Percentiles rank a stretch among this genome's conserved stretches.
These are phyloP conservation scores for Nephotettix cincticeps DNA, from an alignment of 1,140 invertebrate genomes.

Conservation along the genomic window DNA sequence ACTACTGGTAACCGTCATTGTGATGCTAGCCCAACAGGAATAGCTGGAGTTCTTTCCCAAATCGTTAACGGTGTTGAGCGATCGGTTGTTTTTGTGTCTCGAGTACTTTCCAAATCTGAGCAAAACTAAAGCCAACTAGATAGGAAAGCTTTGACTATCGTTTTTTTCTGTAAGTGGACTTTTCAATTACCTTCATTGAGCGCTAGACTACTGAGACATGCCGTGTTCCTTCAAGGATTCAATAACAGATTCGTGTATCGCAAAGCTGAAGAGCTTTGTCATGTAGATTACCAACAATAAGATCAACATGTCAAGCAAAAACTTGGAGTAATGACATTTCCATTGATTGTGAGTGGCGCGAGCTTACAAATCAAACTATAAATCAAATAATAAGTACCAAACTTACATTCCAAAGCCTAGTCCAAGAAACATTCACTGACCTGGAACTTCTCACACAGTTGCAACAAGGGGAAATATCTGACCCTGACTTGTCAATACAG, in stretches of 20 bases:
- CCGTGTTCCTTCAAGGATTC: too few species aligned
- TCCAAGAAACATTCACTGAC: too few species aligned
- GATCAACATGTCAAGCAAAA: too few species aligned
- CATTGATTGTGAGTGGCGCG: neutral
- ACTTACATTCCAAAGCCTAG: neutral
- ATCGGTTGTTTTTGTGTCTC: conserved; percentile 46
- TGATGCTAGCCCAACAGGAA: conserved; percentile 52
- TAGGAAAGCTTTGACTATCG: neutral
- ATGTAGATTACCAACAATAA: too few species aligned
- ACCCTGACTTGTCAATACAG: too few species aligned
- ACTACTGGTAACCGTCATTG: conserved; percentile 47
- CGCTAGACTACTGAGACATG: too few species aligned
- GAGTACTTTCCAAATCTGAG: conserved; percentile 44
- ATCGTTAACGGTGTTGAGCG: conserved; percentile 44
- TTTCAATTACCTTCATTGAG: conserved; percentile 50
- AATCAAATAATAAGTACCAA: neutral
- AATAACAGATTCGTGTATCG: too few species aligned
- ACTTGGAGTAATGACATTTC: too few species aligned
- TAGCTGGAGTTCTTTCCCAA: conserved; percentile 53
- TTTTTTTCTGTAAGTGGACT: conserved; percentile 38
- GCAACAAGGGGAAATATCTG: too few species aligned
- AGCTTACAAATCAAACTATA: neutral
- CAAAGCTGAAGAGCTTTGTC: too few species aligned
- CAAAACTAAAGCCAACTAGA: conserved; percentile 45
- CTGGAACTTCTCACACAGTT: too few species aligned